Percentiles rank a stretch among this genome's conserved stretches.
phyloP scores from a whole-genome alignment of 2,888 invertebrate species.

The Galeopsomyia nigrocyanea region DNA sequence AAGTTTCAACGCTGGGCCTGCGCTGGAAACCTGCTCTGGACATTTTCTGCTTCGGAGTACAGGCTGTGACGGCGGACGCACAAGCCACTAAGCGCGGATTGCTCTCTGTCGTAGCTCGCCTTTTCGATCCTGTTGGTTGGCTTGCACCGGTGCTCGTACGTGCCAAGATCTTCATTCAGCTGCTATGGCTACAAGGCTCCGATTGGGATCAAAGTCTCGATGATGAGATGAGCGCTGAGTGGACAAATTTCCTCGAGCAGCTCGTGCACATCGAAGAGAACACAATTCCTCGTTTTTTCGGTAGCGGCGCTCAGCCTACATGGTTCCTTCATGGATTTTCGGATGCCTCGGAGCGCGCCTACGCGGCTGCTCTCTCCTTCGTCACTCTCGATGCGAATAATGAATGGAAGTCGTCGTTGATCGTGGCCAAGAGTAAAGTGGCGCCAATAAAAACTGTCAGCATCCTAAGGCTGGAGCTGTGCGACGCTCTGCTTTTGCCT shows the following conservation, averaged over 20 bases:
- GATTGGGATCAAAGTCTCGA: neutral
- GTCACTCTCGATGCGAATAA: neutral
- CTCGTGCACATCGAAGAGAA: neutral
- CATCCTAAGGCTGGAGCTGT: constrained; percentile 11
- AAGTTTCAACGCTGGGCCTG: constrained; percentile 15
- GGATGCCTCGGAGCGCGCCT: constrained; percentile 12
- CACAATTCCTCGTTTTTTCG: neutral
- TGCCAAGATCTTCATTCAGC: neutral
- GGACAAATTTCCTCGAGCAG: neutral
- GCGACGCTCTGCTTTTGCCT: neutral
- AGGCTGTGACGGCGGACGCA: neutral
- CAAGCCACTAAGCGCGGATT: neutral
- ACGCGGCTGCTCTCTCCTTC: neutral
- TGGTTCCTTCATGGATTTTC: constrained; percentile 1
- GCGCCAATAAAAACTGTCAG: constrained; percentile 13
- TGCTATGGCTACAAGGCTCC: neutral
- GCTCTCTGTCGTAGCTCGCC: neutral
- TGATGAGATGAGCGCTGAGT: neutral
- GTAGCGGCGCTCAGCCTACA: neutral
- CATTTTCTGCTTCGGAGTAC: neutral
- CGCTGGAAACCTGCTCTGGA: neutral
- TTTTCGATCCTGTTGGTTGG: neutral
- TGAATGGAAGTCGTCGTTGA: neutral
- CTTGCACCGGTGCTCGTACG: neutral
- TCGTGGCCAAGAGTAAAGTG: constrained; percentile 4